Percentiles rank a stretch among this genome's conserved stretches.
Evolutionary conservation across 2,888 invertebrate genomes (phyloP).

Genomic region (Craniophora ligustri): DNA sequence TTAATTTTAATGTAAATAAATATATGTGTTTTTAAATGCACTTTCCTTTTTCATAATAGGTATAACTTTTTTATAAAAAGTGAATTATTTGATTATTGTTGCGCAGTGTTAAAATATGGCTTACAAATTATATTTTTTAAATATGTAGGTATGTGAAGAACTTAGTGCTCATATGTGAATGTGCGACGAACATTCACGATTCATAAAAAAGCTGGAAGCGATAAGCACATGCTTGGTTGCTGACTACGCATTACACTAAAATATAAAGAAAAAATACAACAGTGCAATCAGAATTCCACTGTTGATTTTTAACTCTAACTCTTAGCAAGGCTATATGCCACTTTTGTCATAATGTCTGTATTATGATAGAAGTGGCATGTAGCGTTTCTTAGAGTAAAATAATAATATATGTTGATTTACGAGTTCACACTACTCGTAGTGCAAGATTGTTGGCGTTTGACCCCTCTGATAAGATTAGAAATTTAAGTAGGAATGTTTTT

Average conservation of each 20-base stretch:
- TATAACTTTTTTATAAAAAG: too few relatives aligned
- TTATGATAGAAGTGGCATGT: slow-evolving; percentile 4
- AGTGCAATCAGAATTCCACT: neutral
- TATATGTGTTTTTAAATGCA: too few relatives aligned
- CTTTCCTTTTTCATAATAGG: too few relatives aligned
- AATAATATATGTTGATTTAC: neutral
- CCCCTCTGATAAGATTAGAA: slow-evolving; percentile 7
- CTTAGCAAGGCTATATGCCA: too few relatives aligned
- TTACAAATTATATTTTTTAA: too few relatives aligned
- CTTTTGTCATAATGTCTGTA: too few relatives aligned
- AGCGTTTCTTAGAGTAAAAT: neutral
- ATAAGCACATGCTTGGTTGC: slow-evolving; percentile 2
- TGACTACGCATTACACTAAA: slow-evolving; percentile 17
- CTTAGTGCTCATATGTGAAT: neutral
- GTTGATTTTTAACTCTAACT: too few relatives aligned
- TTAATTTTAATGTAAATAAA: too few relatives aligned
- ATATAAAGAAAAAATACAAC: neutral
- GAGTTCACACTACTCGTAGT: slow-evolving; percentile 9
- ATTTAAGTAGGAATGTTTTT: neutral
- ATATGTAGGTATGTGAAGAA: neutral
- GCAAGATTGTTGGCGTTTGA: neutral
- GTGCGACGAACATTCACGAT: neutral
- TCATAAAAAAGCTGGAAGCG: neutral
- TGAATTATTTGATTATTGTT: too few relatives aligned
- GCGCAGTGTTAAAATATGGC: too few relatives aligned